Base-by-base conservation (phyloP, 1,140 invertebrate genomes). In the Drosophila serrata region DNA sequence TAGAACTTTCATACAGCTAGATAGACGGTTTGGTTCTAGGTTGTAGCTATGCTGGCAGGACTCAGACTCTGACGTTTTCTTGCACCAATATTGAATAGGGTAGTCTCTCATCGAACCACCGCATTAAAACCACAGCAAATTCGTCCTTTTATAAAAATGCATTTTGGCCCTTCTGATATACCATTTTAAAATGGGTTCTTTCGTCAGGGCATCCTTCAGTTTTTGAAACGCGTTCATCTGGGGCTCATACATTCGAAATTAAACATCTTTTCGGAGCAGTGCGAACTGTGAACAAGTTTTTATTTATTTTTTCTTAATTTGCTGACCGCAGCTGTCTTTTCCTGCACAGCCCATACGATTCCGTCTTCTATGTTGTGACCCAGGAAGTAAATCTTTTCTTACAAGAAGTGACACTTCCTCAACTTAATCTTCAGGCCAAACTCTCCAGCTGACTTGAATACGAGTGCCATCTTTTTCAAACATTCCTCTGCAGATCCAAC, bases 71-170 rank as follows among this genome's bases (percentile, higher is more conserved):
- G 17, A 19, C 11, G 42, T 43, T 11, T 22, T 43, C 12, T 57
- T 57, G 13, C 22, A 40, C 35, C 24, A 58, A 29, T 29, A 43
- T 11, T 42, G 27, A 12, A 58, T 31, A 19, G n/a, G 24, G n/a
- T 6, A 57, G 39, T 42, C 24, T 39, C 22, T n/a, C 24, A 4
- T 57, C 24, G 3, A 24, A 19, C 37, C 15, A 56, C 35, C 42
- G 37, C 37, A 40, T 29, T 29, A 31, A 13, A 1, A 58, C 56
- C 4, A n/a, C 39, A 17, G 39, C 56, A 31, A 43, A 31, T 43
- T 5, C n/a, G 15, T 58, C n/a, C 42, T 19, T 58, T 15, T n/a
- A n/a, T n/a, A n/a, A n/a, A n/a, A 12, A 58, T 29, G 39, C 39
- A 43, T 58, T 37, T 39, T 56, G 15, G 5, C 31, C 13, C 1